Base-by-base conservation (phyloP, 2,113 vertebrate species). In the Buteo buteo region DNA sequence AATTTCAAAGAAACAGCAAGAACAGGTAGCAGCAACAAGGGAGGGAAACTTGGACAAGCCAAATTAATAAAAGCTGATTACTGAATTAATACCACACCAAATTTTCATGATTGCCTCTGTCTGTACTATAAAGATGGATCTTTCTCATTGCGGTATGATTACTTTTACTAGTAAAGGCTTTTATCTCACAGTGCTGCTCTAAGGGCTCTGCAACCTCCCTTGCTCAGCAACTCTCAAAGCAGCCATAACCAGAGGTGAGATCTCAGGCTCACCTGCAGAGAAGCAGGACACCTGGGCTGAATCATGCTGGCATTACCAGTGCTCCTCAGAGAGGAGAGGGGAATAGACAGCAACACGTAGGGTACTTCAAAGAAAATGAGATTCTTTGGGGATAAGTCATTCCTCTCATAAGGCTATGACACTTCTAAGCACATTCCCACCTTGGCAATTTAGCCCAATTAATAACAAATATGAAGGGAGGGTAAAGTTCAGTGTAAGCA, bases 81-180 rank as follows among this genome's bases (percentile, higher is more conserved):
- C 17, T 3, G 15, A 85, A 52, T 69, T 77, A 82, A 69, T 42
- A 66, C 8, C 32, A 78, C 34, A 61, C 3, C 44, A 64, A 11
- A 8, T 70, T 44, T 70, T 93, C 38, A 24, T 11, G 10, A 86
- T 9, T 81, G 26, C 29, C 29, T 90, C 59, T 40, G n/a, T 10
- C 16, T 44, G 8, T 13, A 22, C 40, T 31, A 32, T 0, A 34
- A 67, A 93, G 52, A n/a, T 5, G 8, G 28, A 72, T 54, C 22
- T 59, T n/a, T n/a, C 45, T 69, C 8, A 1, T 1, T 76, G 77
- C 1, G 3, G 36, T 12, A 28, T 0, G 1, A 25, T n/a, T 70
- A 52, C 31, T 87, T 55, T 82, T 59, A 59, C 36, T 34, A 45
- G 40, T 25, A 77, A 88, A 87, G 57, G 25, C 54, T 90, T 87